Evolutionary conservation across 2,888 invertebrate species (phyloP).

Genomic region (Pristionchus fissidentatus): DNA sequence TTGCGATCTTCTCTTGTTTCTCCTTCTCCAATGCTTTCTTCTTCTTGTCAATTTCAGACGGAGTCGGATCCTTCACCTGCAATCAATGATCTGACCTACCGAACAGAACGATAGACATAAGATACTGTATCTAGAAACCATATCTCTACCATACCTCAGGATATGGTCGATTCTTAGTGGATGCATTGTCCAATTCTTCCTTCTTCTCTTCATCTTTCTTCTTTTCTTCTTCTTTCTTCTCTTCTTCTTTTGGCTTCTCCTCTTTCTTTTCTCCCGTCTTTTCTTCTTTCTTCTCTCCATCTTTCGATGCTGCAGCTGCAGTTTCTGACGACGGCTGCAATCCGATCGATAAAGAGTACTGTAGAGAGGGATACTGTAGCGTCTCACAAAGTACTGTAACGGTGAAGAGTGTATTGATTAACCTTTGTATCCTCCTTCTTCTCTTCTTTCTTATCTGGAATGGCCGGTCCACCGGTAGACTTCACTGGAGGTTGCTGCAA

Average conservation of each 20-base stretch:
- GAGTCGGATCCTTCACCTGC: neutral
- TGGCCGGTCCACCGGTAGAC: no score
- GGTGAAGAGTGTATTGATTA: neutral
- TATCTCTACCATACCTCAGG: neutral
- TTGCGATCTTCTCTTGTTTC: neutral
- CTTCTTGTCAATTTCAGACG: neutral
- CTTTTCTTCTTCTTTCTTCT: neutral
- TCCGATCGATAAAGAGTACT: neutral
- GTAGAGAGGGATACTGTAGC: neutral
- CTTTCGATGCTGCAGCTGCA: neutral
- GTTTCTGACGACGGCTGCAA: neutral
- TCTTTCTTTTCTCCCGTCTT: conserved; percentile 9
- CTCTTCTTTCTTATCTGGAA: conserved; percentile 19
- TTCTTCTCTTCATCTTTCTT: neutral
- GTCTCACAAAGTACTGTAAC: neutral
- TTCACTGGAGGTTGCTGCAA: no score
- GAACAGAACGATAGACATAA: no score
- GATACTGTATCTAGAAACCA: no score
- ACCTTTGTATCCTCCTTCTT: conserved; percentile 26
- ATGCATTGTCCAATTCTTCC: neutral
- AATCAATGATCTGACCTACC: no score
- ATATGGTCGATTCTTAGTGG: conserved; percentile 14
- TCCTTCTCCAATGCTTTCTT: neutral
- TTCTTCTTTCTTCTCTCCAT: no score
- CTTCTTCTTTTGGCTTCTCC: conserved; percentile 4